These are phyloP conservation scores for Isurus oxyrinchus DNA, from an alignment of 2,113 vertebrate species.

Conservation along the genomic window DNA sequence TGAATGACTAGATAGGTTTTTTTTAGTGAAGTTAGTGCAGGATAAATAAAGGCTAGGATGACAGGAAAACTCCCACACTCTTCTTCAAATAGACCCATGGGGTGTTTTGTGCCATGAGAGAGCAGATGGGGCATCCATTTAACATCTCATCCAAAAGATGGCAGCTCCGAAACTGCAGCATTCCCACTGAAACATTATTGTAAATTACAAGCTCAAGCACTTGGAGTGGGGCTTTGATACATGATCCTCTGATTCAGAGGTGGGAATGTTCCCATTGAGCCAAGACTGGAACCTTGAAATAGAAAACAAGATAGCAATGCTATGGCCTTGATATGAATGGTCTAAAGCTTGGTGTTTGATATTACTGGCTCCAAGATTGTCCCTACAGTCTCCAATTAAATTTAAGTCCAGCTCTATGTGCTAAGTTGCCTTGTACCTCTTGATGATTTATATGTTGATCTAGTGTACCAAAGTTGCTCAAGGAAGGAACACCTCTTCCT, in stretches of 20 bases:
- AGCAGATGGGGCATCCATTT: not conserved
- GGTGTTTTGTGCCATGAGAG: not conserved
- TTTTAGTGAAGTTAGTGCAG: not conserved
- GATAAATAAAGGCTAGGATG: not conserved
- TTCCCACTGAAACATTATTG: not conserved
- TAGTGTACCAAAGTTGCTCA: not conserved
- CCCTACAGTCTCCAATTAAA: not conserved
- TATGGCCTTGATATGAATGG: not conserved
- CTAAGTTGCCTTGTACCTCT: not conserved
- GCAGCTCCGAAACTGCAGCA: not conserved
- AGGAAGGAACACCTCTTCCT: not conserved
- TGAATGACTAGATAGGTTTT: not conserved
- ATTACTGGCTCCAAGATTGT: not conserved
- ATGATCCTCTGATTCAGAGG: not conserved
- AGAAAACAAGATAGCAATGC: not conserved
- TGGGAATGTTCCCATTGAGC: not conserved
- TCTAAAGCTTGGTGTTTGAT: not conserved
- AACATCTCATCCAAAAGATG: not conserved
- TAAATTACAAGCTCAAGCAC: not conserved
- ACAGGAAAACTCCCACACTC: not conserved
- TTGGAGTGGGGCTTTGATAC: not conserved
- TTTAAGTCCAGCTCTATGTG: not conserved
- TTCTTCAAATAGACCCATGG: not conserved
- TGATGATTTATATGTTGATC: not conserved
- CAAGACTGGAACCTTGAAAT: not conserved